Base-by-base conservation (phyloP, 2,888 invertebrate genomes). In the Diachrysia chrysitis region DNA sequence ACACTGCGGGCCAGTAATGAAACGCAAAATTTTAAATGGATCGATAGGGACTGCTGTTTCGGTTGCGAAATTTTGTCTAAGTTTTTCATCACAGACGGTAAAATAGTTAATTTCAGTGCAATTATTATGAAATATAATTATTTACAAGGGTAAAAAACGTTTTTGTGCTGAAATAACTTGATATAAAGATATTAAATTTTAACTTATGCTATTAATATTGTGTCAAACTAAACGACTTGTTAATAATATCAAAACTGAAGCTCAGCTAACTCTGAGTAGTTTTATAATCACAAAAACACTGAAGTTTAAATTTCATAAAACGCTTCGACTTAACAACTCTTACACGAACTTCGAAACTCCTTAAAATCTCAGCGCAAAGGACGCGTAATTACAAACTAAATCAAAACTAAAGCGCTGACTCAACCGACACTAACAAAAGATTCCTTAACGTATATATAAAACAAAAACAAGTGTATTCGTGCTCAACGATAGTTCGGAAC, bases 401-500 rank as follows among this genome's bases (percentile, higher is more conserved):
- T 66, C 35, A 51, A 19, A 70, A 68, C 60, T 68, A 63, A 59
- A 69, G 55, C 35, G 63, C 69, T 77, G 72, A 72, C 69, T 78
- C 59, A 71, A 71, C 51, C 14, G 55, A 68, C 54, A 46, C 55
- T 58, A 71, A 76, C 76, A 77, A 82, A 80, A 76, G 73, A 83
- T 72, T 73, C 57, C 60, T 68, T 55, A 65, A 65, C 61, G 51
- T 69, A 62, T 74, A 70, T 67, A 71, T 66, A 72, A 78, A 78
- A 80, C 67, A 76, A 76, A 80, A 82, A 80, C 80, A 79, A 79
- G 72, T 73, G 71, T 78, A 83, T 78, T 73, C 83, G 74, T 82
- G 82, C 75, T 73, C 76, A 80, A 82, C 78, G 83, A 85, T 85
- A 88, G 87, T 88, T 87, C 69, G 71, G 76, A 85, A 86, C 83